A percentile compares a stretch with the other conserved stretches of the same genome.
Conservation (phyloP, 2,113 vertebrate genomes). For the Hippocampus barbouri region DNA sequence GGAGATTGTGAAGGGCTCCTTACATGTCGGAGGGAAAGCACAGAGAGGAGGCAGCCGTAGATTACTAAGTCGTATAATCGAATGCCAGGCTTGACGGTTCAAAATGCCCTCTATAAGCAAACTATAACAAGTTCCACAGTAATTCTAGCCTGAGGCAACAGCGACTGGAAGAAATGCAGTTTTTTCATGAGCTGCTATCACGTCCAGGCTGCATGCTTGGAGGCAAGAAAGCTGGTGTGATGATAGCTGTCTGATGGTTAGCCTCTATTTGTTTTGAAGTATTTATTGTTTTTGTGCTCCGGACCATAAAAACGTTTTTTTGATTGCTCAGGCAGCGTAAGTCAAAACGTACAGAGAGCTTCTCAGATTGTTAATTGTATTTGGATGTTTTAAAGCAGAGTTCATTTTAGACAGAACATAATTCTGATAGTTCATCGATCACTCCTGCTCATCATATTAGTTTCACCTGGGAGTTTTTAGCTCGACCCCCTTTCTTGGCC, state of each 20-base stretch:
- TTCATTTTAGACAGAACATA: not conserved
- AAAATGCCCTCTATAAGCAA: conserved; percentile 52
- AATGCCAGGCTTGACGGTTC: conserved; percentile 54
- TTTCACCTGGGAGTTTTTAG: not conserved
- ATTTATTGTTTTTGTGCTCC: conserved; percentile 1
- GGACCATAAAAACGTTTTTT: not conserved
- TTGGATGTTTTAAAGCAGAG: not conserved
- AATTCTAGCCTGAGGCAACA: conserved; percentile 60
- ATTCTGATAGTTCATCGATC: not conserved
- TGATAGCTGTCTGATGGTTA: conserved; percentile 18
- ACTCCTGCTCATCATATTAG: not conserved
- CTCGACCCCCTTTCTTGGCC: too few species aligned
- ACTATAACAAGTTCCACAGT: conserved; percentile 65
- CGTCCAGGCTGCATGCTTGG: conserved; percentile 43
- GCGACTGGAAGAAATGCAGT: conserved; percentile 51
- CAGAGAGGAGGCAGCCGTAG: conserved; percentile 20
- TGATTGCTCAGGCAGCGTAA: not conserved
- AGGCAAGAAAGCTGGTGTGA: conserved; percentile 21
- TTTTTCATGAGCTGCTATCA: conserved; percentile 58
- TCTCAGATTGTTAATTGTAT: not conserved
- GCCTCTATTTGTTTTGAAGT: not conserved
- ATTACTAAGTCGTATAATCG: conserved; percentile 55
- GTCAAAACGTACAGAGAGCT: not conserved
- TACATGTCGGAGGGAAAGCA: conserved; percentile 5
- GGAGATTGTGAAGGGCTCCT: not conserved